Percentiles rank a stretch among this genome's conserved stretches.
These are phyloP conservation scores for Trichacis sp. DNA, from an alignment of 2,888 invertebrate species.

Conservation along the genomic window DNA sequence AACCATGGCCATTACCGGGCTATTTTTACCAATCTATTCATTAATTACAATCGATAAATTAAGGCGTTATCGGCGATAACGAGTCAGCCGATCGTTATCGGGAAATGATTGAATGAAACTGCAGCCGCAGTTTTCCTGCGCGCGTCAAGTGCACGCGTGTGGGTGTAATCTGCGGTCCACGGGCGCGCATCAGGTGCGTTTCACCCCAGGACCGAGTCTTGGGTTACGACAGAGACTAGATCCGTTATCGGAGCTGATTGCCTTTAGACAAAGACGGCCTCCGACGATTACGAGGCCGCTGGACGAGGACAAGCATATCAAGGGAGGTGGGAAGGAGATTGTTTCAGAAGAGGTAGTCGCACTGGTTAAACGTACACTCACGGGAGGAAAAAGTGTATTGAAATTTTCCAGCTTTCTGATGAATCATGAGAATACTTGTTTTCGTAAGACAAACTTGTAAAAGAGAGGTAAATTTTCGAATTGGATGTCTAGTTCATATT, in stretches of 20 bases:
- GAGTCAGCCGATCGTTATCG: slow-evolving; percentile 2
- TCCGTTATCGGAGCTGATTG: slow-evolving; percentile 68
- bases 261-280: slow-evolving; percentile 61
- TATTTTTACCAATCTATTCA: not conserved
- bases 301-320: too few species aligned
- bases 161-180: slow-evolving; percentile 29
- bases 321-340: too few species aligned
- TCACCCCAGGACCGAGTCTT: slow-evolving; percentile 66
- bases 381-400: too few species aligned
- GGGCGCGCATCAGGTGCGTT: slow-evolving; percentile 42
- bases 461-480: too few species aligned
- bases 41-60: slow-evolving; percentile 3
- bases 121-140: slow-evolving; percentile 24
- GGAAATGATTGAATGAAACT: slow-evolving; percentile 9
- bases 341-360: too few species aligned
- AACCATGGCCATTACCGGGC: not conserved
- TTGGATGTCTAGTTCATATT: too few species aligned
- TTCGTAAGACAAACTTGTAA: too few species aligned
- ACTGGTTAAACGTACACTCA: slow-evolving; percentile 65
- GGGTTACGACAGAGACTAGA: slow-evolving; percentile 68
- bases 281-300: too few species aligned
- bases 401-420: too few species aligned
- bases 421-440: too few species aligned
- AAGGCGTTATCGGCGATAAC: not conserved
- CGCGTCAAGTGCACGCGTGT: slow-evolving; percentile 26